phyloP scores from a whole-genome alignment of 2,888 invertebrate genomes.

The Agrochola circellaris region DNA sequence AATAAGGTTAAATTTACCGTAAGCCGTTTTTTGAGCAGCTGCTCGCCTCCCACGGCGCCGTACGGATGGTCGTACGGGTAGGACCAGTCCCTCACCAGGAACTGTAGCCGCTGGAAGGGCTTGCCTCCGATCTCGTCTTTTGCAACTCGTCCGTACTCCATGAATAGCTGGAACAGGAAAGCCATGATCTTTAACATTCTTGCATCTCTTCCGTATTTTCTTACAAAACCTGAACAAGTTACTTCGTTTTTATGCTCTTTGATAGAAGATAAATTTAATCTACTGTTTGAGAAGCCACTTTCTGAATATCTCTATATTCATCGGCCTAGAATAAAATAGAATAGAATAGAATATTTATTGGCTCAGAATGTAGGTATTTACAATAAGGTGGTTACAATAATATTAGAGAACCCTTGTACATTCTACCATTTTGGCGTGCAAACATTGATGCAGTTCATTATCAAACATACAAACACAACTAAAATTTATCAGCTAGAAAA shows the following conservation, averaged over 20 bases:
- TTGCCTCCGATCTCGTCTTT: conserved; percentile 95
- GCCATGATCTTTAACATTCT: neutral
- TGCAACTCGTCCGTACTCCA: conserved; percentile 99
- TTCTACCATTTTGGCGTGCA: too few relatives aligned
- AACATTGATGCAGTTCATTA: too few relatives aligned
- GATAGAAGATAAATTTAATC: neutral
- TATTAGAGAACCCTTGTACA: too few relatives aligned
- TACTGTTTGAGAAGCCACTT: neutral
- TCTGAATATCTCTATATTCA: neutral
- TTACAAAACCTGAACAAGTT: neutral
- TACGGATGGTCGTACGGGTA: conserved; percentile 98
- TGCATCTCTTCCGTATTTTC: neutral
- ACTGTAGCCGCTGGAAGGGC: conserved; percentile 97
- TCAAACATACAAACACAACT: too few relatives aligned
- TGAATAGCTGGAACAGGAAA: conserved; percentile 93
- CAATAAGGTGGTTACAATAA: too few relatives aligned
- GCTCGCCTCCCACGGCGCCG: conserved; percentile 96
- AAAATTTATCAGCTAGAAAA: too few relatives aligned
- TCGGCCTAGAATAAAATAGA: too few relatives aligned
- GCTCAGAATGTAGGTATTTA: too few relatives aligned
- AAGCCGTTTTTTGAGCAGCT: conserved; percentile 95
- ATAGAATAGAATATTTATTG: too few relatives aligned
- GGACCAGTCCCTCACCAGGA: conserved; percentile 98
- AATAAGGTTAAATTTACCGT: conserved; percentile 88
- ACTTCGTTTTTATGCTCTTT: neutral